Conservation (phyloP, 2,797 vertebrate species). For the Gadopsis marmoratus region DNA sequence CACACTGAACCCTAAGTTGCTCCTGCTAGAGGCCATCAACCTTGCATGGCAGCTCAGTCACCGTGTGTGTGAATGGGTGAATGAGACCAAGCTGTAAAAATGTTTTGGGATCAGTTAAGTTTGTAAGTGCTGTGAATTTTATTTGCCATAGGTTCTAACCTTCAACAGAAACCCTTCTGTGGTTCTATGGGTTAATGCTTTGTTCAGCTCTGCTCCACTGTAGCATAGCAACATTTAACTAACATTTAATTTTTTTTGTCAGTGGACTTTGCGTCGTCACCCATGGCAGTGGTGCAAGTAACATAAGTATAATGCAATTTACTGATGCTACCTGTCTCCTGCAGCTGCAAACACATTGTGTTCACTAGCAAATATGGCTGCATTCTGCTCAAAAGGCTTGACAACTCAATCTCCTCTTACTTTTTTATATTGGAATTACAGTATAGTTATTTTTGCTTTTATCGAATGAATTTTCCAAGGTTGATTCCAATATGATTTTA, state of each 20-base stretch:
- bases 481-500: background rate
- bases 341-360: background rate
- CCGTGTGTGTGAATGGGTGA: too few relatives aligned
- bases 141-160: too few relatives aligned
- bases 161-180: background rate
- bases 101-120: too few relatives aligned
- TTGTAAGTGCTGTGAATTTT: too few relatives aligned
- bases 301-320: background rate
- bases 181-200: conserved; percentile 16
- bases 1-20: too few relatives aligned
- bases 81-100: too few relatives aligned
- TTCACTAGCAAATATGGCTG: background rate
- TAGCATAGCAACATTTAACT: background rate
- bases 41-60: too few relatives aligned
- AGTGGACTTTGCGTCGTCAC: background rate
- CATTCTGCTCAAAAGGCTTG: background rate
- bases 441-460: background rate
- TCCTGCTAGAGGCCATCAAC: too few relatives aligned
- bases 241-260: background rate
- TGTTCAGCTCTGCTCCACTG: conserved; percentile 7
- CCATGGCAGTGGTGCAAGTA: background rate
- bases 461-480: background rate
- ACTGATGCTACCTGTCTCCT: background rate
- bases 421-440: background rate
- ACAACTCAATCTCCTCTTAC: background rate